Percentiles rank a stretch among this genome's conserved stretches.
Conservation (phyloP, 2,797 vertebrate species). For the Crax fasciolata region DNA sequence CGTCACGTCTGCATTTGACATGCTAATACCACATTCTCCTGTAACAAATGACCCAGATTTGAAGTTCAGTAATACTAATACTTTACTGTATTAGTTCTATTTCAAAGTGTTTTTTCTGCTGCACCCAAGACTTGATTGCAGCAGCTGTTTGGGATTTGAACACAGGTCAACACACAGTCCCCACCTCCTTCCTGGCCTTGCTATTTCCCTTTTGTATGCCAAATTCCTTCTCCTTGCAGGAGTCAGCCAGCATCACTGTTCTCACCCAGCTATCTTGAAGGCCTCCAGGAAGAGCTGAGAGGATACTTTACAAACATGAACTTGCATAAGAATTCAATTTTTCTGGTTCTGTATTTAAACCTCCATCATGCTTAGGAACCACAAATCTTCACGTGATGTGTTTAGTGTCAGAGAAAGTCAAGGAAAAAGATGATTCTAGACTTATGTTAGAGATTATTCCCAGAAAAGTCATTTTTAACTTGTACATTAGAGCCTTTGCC, state of each 20-base stretch:
- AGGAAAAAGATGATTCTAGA: background rate
- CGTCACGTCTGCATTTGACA: background rate
- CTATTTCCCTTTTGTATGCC: background rate
- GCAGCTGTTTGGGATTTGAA: background rate
- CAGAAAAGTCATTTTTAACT: background rate
- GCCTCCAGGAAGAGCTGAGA: background rate
- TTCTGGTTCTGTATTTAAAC: background rate
- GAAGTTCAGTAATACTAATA: background rate
- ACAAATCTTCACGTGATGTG: background rate
- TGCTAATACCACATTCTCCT: background rate
- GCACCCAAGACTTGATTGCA: background rate
- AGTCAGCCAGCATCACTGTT: background rate
- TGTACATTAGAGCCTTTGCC: background rate
- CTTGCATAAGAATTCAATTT: background rate
- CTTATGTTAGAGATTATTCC: background rate
- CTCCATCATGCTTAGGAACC: background rate
- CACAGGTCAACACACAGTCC: background rate
- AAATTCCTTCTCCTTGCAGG: background rate
- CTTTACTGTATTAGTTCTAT: background rate
- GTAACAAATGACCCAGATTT: background rate
- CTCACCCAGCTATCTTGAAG: background rate
- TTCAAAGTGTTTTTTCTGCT: background rate
- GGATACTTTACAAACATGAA: background rate
- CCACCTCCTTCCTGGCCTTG: background rate
- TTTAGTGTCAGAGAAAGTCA: background rate